Base-by-base conservation (phyloP, 1,140 invertebrate species). In the Meloidogyne chitwoodi region DNA sequence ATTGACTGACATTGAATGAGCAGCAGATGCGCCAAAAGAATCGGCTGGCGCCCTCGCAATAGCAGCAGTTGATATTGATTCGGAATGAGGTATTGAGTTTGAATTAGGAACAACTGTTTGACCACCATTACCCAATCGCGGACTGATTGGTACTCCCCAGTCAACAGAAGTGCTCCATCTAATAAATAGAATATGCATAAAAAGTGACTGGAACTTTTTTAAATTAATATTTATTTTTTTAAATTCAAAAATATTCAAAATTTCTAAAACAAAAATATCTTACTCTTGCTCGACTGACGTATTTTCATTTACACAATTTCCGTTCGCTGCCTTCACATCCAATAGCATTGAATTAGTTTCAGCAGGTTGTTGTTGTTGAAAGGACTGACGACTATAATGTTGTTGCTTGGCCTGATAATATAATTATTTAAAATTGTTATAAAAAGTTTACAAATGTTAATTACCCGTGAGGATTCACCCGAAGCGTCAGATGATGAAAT, bases 121-220 rank as follows among this genome's bases (percentile, higher is more conserved):
- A 19, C 24, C n/a, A 26, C 10, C 16, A 48, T 56, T n/a, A 38
- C 34, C 34, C 19, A 48, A 29, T 62, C 29, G 24, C 5, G 41
- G 69, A 24, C 38, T 48, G 26, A 72, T 4, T 24, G 69, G 31
- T 22, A 34, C 62, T 26, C 44, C 69, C 69, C 69, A 72, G 26
- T 72, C 44, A n/a, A 62, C 44, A 12, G 69, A 22, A 19, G n/a
- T 72, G n/a, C 69, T 72, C 69, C 69, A 72, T 27, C 69, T 72
- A 38, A 38, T 31, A 68, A 34, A 26, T 4, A 8, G 22, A 68
- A 26, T 6, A 14, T 12, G 4, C 16, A 34, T 3, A 65, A 65
- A 34, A 3, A 31, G 2, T 27, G 8, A 31, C n/a, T n/a, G 8
- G 27, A 68, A 68, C 11, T 12, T 14, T 2, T 41, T 14, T 14